A percentile compares a stretch with the other conserved stretches of the same genome.
Conservation (phyloP, 2,797 vertebrate genomes). For the Cossypha dichroa region DNA sequence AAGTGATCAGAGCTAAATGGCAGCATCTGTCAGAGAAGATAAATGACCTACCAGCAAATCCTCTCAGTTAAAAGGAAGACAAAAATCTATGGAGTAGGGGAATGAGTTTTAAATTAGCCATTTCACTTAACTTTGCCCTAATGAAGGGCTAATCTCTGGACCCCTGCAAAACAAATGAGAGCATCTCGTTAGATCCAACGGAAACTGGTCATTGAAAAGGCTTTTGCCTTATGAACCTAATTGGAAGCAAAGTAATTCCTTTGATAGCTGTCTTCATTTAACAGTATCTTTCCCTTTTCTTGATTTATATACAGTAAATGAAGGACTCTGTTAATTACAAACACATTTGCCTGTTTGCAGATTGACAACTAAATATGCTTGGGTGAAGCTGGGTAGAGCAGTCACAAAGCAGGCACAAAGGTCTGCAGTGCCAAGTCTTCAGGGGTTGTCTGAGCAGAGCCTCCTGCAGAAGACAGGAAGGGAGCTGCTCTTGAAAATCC, state of each 20-base stretch:
- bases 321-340: constrained; percentile 25
- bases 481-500: neutral
- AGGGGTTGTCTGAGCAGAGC: neutral
- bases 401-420: neutral
- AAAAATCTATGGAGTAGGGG: constrained; percentile 8
- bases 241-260: constrained; percentile 46
- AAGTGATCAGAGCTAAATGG: constrained; percentile 51
- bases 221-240: constrained; percentile 41
- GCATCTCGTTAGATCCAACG: constrained; percentile 25
- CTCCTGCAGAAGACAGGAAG: neutral
- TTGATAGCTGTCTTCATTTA: constrained; percentile 57
- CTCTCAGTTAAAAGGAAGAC: constrained; percentile 58
- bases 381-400: neutral
- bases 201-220: constrained; percentile 36
- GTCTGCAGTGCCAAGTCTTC: neutral
- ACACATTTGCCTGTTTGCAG: neutral
- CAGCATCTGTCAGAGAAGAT: constrained; percentile 48
- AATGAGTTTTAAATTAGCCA: constrained; percentile 60
- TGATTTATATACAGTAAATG: constrained; percentile 47
- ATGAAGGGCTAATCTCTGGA: constrained; percentile 50
- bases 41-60: constrained; percentile 31
- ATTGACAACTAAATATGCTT: neutral
- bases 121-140: constrained; percentile 46
- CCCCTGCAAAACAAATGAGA: constrained; percentile 53
- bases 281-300: constrained; percentile 14